phyloP scores from a whole-genome alignment of 37 sponge, comb jelly and placozoan species.

The Crambe crambe region DNA sequence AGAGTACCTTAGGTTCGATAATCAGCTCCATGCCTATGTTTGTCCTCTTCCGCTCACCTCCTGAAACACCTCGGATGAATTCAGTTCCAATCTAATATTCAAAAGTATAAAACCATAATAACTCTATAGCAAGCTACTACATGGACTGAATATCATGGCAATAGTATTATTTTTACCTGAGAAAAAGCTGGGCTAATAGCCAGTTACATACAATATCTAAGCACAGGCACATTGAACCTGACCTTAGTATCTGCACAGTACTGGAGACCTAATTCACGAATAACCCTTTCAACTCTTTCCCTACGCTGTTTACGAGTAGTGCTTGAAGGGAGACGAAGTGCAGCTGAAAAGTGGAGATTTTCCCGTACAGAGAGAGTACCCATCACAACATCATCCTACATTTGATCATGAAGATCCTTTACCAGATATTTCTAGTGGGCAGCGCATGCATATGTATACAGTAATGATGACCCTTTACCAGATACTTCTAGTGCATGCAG shows the following conservation, averaged over 20 bases:
- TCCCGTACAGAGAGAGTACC: conserved; percentile 84
- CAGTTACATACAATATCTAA: not conserved
- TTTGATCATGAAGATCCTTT: too few species aligned
- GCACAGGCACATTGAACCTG: not conserved
- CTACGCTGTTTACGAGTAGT: conserved; percentile 38
- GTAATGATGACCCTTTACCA: too few species aligned
- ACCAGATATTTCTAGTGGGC: too few species aligned
- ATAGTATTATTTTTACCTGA: too few species aligned
- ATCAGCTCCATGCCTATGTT: conserved; percentile 94
- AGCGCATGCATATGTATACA: too few species aligned
- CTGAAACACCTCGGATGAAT: conserved; percentile 80
- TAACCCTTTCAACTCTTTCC: conserved; percentile 68
- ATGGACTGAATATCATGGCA: too few species aligned
- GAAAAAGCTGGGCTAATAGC: too few species aligned
- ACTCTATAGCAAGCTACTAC: too few species aligned
- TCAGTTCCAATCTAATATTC: conserved; percentile 70
- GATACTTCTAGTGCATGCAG: too few species aligned
- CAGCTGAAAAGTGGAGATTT: conserved; percentile 82
- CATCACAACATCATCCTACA: conserved; percentile 84
- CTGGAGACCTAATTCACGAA: conserved; percentile 73
- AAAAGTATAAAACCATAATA: too few species aligned
- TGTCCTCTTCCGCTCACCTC: conserved; percentile 90
- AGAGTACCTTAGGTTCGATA: conserved; percentile 79
- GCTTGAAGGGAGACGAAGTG: conserved; percentile 65
- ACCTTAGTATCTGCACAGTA: conserved; percentile 49